These are phyloP conservation scores for Bradysia coprophila DNA, from an alignment of 1,140 invertebrate species.

Conservation along the genomic window DNA sequence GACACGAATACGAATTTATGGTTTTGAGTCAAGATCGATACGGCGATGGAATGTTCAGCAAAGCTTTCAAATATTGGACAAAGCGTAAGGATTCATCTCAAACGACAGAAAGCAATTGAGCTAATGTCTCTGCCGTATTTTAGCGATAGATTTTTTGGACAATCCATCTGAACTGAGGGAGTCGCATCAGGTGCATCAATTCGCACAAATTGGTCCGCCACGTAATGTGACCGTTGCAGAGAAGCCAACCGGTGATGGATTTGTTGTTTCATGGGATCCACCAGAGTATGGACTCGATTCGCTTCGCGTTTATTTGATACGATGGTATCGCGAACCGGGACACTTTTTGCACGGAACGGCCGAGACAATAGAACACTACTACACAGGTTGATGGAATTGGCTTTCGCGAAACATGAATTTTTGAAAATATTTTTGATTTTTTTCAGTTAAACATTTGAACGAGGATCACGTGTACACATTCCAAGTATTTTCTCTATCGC, in stretches of 20 bases:
- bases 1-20: conserved; percentile 76
- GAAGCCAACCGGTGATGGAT: conserved; percentile 32
- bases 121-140: neutral
- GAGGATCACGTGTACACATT: conserved; percentile 45
- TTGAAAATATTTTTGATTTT: too few species aligned
- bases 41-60: conserved; percentile 81
- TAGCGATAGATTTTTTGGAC: neutral
- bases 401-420: too few species aligned
- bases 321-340: conserved; percentile 35
- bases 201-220: conserved; percentile 33
- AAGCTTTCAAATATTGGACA: conserved; percentile 57
- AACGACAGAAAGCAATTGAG: neutral
- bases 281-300: conserved; percentile 35
- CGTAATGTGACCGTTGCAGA: conserved; percentile 32
- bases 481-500: conserved; percentile 38
- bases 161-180: neutral
- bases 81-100: conserved; percentile 34
- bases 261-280: conserved; percentile 50
- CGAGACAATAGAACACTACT: conserved; percentile 41
- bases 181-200: neutral
- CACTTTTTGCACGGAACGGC: conserved; percentile 34
- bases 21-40: conserved; percentile 70
- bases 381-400: conserved; percentile 25
- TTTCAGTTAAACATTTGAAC: conserved; percentile 36
- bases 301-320: conserved; percentile 35